Conservation (phyloP, 2,797 vertebrate genomes). For the Distichodus sexfasciatus region DNA sequence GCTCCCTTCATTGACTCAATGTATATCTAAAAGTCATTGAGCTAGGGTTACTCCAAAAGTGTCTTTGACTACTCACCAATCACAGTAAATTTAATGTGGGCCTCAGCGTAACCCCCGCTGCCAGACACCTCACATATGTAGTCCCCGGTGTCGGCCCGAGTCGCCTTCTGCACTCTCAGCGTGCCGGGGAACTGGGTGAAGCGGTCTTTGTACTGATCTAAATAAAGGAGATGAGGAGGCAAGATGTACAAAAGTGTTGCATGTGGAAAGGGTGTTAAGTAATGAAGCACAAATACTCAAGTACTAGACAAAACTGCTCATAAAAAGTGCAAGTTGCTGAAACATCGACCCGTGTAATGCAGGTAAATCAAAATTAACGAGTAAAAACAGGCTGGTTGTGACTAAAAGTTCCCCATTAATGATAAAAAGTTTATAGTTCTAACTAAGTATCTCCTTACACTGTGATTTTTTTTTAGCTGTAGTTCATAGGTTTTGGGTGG, state of each 20-base stretch:
- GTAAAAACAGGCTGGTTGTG: too few species aligned
- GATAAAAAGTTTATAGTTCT: not conserved
- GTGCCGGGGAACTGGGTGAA: conserved; percentile 50
- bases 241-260: not conserved
- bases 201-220: conserved; percentile 69
- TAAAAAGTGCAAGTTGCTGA: too few species aligned
- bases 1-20: too few species aligned
- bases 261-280: not conserved
- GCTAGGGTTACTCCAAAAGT: too few species aligned
- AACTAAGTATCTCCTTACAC: too few species aligned
- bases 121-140: conserved; percentile 82
- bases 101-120: conserved; percentile 53
- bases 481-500: too few species aligned
- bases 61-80: conserved; percentile 69
- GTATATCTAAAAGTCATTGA: too few species aligned
- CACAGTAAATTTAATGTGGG: conserved; percentile 69
- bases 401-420: not conserved
- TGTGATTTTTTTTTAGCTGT: too few species aligned
- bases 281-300: not conserved
- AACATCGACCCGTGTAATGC: too few species aligned
- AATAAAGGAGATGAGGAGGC: not conserved
- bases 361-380: too few species aligned
- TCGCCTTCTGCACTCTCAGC: conserved; percentile 72
- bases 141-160: conserved; percentile 72
- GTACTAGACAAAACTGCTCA: not conserved